Base-by-base conservation (phyloP, 2,888 invertebrate species). In the Yponomeuta evonymella region DNA sequence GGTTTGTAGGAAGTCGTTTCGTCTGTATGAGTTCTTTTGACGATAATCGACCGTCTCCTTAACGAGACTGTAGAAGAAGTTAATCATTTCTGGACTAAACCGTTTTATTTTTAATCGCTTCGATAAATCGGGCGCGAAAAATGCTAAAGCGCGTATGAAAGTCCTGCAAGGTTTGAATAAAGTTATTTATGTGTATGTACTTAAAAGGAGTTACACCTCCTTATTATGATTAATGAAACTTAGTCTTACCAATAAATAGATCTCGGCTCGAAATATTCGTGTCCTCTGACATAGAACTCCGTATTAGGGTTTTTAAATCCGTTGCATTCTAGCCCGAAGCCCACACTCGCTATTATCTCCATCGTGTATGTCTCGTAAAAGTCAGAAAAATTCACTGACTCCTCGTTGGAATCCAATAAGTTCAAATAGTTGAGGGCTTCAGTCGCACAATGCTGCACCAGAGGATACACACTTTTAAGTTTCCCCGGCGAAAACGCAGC, bases 401-500 rank as follows among this genome's bases (percentile, higher is more conserved):
- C 80, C 2, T 78, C 79, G 0, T 85, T 85, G 0, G 80, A 72
- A 71, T 87, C 73, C 72, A 79, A 65, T 69, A 79, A 71, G 33
- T 87, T 81, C 9, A 93, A 84, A 71, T 93, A 89, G 6, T 82
- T 78, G 2, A 90, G 79, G 75, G 95, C 89, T 71, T 93, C 89
- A 12, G 90, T 82, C 0, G 94, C 94, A 71, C 94, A 93, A 58
- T 92, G 86, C 64, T 93, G 89, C 12, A 95, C 92, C 0, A 94
- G 91, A 0, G 88, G 87, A 75, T 94, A 95, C 94, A 95, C 95
- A 2, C 84, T 90, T 80, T 94, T 95, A 69, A 96, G 82, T 82
- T 95, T 95, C 9, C 94, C 94, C 0, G 95, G 93, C 0, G 95
- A 94, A 78, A 95, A 96, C 0, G 94, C 93, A 0, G 95, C 94